A percentile compares a stretch with the other conserved stretches of the same genome.
Conservation (phyloP, 1,140 invertebrate species). For the Brachionus rotundiformis region DNA sequence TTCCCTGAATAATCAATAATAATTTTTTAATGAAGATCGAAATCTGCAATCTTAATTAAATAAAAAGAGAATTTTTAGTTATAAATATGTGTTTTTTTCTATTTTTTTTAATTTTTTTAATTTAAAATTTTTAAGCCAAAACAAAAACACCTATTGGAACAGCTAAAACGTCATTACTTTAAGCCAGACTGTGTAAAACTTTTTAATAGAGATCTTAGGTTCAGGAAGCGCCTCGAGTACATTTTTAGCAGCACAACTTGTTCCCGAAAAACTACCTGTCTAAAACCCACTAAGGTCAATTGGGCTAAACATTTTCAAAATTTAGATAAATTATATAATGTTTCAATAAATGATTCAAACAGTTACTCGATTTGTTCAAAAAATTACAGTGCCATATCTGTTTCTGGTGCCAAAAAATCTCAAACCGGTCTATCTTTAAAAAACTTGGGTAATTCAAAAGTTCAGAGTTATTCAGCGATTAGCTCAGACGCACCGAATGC, state of each 20-base stretch:
- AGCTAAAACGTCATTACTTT: background rate
- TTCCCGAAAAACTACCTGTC: background rate
- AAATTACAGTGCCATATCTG: background rate
- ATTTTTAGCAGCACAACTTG: background rate
- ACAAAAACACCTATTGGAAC: background rate
- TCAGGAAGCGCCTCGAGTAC: background rate
- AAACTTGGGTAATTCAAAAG: background rate
- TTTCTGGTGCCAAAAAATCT: background rate
- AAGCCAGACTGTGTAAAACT: background rate
- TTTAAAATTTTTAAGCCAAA: background rate
- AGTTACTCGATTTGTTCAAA: background rate
- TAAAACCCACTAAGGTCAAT: background rate
- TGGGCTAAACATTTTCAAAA: background rate
- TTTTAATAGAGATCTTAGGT: background rate
- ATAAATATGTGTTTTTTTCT: too few relatives aligned
- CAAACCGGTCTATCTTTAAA: background rate
- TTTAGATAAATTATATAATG: constrained; percentile 8
- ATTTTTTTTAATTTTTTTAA: background rate
- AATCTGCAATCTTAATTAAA: background rate
- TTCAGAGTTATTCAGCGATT: background rate
- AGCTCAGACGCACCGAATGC: background rate
- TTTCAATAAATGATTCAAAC: background rate
- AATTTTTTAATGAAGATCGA: too few relatives aligned
- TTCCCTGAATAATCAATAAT: background rate
- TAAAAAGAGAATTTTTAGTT: background rate